phyloP scores from a whole-genome alignment of 1,140 invertebrate species.

The Drosophila lini region DNA sequence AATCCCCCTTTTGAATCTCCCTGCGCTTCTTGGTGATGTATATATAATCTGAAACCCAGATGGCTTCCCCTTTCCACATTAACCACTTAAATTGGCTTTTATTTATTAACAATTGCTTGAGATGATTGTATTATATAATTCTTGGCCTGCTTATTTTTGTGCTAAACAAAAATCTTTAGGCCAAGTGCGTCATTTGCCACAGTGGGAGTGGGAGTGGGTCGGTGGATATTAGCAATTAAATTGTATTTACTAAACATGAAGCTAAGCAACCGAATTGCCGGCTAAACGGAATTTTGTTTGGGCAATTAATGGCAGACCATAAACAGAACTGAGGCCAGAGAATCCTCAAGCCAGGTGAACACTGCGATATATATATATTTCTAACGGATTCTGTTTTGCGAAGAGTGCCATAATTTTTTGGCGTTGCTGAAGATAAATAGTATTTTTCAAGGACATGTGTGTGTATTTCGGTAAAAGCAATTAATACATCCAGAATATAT shows the following conservation, averaged over 20 bases:
- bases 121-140: slow-evolving; percentile 52
- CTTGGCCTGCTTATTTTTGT: slow-evolving; percentile 17
- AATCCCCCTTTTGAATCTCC: background rate
- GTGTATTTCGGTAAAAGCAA: slow-evolving; percentile 23
- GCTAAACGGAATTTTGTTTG: slow-evolving; percentile 40
- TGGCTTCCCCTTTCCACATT: slow-evolving; percentile 25
- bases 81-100: slow-evolving; percentile 46
- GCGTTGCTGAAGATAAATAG: slow-evolving; percentile 10
- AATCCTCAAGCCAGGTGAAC: slow-evolving; percentile 34
- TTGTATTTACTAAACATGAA: slow-evolving; percentile 39
- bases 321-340: slow-evolving; percentile 23
- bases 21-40: slow-evolving; percentile 21
- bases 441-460: slow-evolving; percentile 35
- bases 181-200: slow-evolving; percentile 58
- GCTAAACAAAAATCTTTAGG: slow-evolving; percentile 60
- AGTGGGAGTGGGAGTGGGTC: slow-evolving; percentile 2
- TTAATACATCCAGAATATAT: slow-evolving; percentile 46
- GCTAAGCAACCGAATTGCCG: slow-evolving; percentile 18
- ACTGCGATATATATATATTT: slow-evolving; percentile 5
- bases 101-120: slow-evolving; percentile 57
- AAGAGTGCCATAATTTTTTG: slow-evolving; percentile 34
- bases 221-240: slow-evolving; percentile 41
- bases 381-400: slow-evolving; percentile 18
- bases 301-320: slow-evolving; percentile 45
- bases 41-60: slow-evolving; percentile 30